Evolutionary conservation across 2,113 vertebrate genomes (phyloP).

Genomic region (Ptyas mucosa): DNA sequence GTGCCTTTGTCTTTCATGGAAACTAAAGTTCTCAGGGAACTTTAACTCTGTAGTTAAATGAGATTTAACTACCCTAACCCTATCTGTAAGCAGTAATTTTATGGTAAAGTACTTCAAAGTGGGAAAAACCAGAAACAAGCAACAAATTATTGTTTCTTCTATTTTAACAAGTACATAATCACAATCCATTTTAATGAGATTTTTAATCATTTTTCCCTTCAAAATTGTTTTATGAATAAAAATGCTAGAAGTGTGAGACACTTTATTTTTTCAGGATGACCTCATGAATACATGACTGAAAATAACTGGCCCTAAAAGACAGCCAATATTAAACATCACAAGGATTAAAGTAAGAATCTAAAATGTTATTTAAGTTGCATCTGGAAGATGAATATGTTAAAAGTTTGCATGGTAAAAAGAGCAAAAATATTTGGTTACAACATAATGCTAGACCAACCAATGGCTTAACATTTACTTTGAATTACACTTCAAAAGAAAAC

Average conservation of each 20-base stretch:
- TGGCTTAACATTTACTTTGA: not conserved
- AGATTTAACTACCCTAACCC: too few species aligned
- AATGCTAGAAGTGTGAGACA: not conserved
- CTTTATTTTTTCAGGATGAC: not conserved
- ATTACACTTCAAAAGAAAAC: not conserved
- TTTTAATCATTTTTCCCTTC: not conserved
- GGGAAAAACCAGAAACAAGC: not conserved
- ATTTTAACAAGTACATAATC: not conserved
- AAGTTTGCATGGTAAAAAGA: not conserved
- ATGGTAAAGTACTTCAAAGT: not conserved
- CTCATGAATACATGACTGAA: not conserved
- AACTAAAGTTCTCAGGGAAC: too few species aligned
- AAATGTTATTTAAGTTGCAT: not conserved
- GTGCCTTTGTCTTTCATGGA: too few species aligned
- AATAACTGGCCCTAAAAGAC: constrained; percentile 45
- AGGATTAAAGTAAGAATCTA: not conserved
- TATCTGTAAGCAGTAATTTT: not conserved
- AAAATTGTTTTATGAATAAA: not conserved
- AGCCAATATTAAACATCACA: not conserved
- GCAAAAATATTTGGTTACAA: not conserved
- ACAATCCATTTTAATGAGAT: not conserved
- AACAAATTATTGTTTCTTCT: not conserved
- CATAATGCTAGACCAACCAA: not conserved
- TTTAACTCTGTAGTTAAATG: too few species aligned
- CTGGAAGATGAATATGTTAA: not conserved